Base-by-base conservation (phyloP, 2,113 vertebrate genomes). In the Muscicapa adusta region DNA sequence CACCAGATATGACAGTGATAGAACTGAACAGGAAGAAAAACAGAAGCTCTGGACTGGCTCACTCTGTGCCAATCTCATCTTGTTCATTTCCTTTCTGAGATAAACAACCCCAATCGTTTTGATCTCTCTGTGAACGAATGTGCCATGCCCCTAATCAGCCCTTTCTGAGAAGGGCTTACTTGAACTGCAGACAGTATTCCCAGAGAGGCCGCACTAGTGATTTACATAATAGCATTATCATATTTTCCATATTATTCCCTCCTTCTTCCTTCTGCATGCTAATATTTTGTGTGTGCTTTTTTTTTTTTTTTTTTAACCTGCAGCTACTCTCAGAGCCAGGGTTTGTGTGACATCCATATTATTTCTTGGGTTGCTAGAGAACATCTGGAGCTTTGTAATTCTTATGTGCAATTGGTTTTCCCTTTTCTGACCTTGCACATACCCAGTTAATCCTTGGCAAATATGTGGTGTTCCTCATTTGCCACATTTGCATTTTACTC, bases 141-240 rank as follows among this genome's bases (percentile, higher is more conserved):
- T 77, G 83, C 83, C 48, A 20, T 93, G 92, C 36, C 70, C 88
- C 80, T 93, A 57, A 95, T 93, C 95, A 97, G 79, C 43, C 62
- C n/a, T 81, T 92, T 84, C 86, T 67, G 61, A 91, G 92, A 74
- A 93, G 70, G 45, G 73, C 86, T 96, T 74, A 71, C 83, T 93
- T 92, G 83, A 97, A 95, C 95, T 93, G 92, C 89, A 96, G 92
- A 93, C 92, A 74, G 86, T 92, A 95, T 96, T 96, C 95, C 94
- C 95, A 93, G 70, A 45, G 94, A 95, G 91, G 86, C 91, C 2
- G 1, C 0, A 5, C 76, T 65, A 73, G 89, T 87, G 61, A 94
- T 96, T 95, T 97, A 87, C 94, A 96, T 97, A 97, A 96, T 93
- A 90, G 79, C 91, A 96, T 96, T 96, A 96, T 96, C 95, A 95